Evolutionary conservation across 2,888 invertebrate genomes (phyloP).

Genomic region (Rosalia funebris): DNA sequence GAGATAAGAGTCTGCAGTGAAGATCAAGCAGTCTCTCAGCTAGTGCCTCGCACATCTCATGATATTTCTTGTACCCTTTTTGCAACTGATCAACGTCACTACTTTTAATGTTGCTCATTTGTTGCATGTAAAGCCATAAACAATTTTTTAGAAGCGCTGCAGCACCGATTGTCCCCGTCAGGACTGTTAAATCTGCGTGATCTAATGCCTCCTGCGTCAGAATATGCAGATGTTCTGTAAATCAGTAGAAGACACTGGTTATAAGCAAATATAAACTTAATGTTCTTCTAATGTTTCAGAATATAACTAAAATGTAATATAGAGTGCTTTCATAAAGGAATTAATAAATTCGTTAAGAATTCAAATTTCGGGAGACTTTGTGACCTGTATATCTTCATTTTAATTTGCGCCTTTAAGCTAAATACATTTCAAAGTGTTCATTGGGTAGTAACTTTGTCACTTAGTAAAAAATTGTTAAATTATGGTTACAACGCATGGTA

Average conservation of each 20-base stretch:
- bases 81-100: constrained; percentile 56
- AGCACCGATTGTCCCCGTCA: constrained; percentile 84
- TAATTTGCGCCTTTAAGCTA: no score
- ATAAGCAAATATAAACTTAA: background rate
- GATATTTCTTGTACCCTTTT: constrained; percentile 76
- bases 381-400: no score
- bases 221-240: constrained; percentile 78
- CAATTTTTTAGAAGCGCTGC: constrained; percentile 82
- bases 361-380: no score
- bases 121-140: constrained; percentile 79
- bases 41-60: constrained; percentile 85
- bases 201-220: constrained; percentile 85
- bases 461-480: no score
- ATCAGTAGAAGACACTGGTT: background rate
- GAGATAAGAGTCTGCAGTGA: constrained; percentile 79
- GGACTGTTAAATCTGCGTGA: constrained; percentile 83
- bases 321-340: no score
- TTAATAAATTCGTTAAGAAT: no score
- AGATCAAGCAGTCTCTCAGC: constrained; percentile 84
- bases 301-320: no score
- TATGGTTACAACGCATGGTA: no score
- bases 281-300: no score
- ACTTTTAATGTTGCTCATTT: constrained; percentile 57
- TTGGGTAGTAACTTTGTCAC: no score
- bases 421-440: no score